These are phyloP conservation scores for Molossus molossus DNA, from an alignment of 2,797 vertebrate genomes.

Conservation along the genomic window DNA sequence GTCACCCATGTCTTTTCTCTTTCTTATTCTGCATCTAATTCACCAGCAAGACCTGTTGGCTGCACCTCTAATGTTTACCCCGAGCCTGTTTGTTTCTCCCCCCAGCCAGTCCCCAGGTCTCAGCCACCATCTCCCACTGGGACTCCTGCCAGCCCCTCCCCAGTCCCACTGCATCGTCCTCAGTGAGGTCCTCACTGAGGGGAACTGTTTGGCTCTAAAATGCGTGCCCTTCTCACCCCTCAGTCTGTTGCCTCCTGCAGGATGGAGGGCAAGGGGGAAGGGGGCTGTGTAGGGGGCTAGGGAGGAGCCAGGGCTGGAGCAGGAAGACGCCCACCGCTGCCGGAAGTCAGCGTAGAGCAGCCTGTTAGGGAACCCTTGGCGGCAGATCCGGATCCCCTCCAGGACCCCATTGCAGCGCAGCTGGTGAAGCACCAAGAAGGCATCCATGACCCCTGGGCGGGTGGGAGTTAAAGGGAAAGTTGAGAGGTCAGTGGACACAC, in stretches of 20 bases:
- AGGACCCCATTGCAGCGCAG: conserved; percentile 96
- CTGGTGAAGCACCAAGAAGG: conserved; percentile 96
- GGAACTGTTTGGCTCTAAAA: not conserved
- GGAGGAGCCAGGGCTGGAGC: not conserved
- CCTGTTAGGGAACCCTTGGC: conserved; percentile 97
- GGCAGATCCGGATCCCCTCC: conserved; percentile 97
- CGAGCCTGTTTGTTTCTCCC: not conserved
- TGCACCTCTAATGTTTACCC: not conserved
- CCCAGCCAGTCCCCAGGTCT: not conserved
- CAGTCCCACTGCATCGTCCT: not conserved
- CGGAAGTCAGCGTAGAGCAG: conserved; percentile 96
- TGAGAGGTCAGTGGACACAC: not conserved
- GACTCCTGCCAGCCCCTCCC: not conserved
- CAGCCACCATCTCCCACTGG: not conserved
- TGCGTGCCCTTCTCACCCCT: not conserved
- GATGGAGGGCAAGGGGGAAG: not conserved
- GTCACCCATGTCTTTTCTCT: not conserved
- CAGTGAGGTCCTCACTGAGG: too few relatives aligned
- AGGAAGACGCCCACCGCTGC: conserved; percentile 92
- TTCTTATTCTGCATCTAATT: not conserved
- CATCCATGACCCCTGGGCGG: conserved; percentile 93
- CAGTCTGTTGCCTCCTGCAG: not conserved
- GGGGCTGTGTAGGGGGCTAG: not conserved
- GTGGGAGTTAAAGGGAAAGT: not conserved
- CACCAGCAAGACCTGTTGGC: not conserved